These are phyloP conservation scores for Saturnia japonica DNA, from an alignment of 2,888 invertebrate genomes.

Conservation along the genomic window DNA sequence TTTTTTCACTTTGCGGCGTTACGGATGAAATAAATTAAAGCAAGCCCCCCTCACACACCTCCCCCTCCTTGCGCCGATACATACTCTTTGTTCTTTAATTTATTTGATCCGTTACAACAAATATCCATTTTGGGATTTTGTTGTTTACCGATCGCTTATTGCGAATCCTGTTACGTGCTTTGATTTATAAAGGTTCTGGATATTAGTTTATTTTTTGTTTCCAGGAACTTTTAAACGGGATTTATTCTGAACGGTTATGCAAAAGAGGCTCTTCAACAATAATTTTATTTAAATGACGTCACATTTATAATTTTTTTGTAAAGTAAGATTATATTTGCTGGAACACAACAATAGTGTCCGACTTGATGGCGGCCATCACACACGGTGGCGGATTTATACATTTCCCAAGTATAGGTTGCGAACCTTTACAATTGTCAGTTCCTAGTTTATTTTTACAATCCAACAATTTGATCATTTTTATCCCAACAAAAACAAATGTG, in stretches of 20 bases:
- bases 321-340: no score
- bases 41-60: conserved; percentile 26
- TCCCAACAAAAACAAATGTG: no score
- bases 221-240: neutral
- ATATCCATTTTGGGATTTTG: conserved; percentile 42
- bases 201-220: conserved; percentile 12
- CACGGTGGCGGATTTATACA: no score
- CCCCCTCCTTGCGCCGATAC: conserved; percentile 39
- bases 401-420: no score
- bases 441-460: no score
- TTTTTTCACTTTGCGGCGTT: conserved; percentile 27
- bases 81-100: conserved; percentile 52
- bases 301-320: neutral
- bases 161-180: conserved; percentile 29
- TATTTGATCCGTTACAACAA: conserved; percentile 49
- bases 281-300: neutral
- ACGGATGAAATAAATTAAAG: conserved; percentile 9
- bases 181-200: conserved; percentile 20
- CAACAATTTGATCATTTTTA: no score
- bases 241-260: neutral
- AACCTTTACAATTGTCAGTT: no score
- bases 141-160: conserved; percentile 54
- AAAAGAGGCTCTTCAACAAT: neutral
- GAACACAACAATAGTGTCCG: no score
- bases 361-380: no score